Conservation (phyloP, 1,140 invertebrate species). For the Drosophila aff. region DNA sequence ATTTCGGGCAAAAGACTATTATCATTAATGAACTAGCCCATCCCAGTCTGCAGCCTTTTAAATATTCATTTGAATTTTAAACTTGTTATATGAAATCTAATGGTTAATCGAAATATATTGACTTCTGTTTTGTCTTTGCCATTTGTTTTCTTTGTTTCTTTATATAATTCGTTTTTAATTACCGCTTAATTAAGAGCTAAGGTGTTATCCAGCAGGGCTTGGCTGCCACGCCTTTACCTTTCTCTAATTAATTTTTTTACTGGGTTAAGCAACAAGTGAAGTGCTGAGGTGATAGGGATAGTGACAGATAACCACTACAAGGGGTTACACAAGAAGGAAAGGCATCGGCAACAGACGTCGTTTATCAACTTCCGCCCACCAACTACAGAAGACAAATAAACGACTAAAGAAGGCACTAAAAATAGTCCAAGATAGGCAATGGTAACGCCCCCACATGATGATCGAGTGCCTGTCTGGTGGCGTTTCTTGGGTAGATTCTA, state of each 20-base stretch:
- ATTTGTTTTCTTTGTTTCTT: constrained; percentile 8
- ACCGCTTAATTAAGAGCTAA: constrained; percentile 13
- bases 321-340: constrained; percentile 10
- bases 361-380: constrained; percentile 59
- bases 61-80: constrained; percentile 6
- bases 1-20: not conserved
- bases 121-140: constrained; percentile 16
- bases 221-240: constrained; percentile 27
- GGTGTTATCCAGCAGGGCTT: constrained; percentile 8
- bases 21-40: constrained; percentile 2
- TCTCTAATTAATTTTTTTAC: constrained; percentile 8
- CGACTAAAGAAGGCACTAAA: constrained; percentile 7
- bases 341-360: constrained; percentile 1
- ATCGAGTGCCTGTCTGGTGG: constrained; percentile 7
- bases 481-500: constrained; percentile 38
- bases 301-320: constrained; percentile 46
- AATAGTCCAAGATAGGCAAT: constrained; percentile 24
- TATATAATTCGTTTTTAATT: constrained; percentile 14
- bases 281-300: constrained; percentile 40
- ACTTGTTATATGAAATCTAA: constrained; percentile 1
- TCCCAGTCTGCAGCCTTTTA: constrained; percentile 4
- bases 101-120: constrained; percentile 15
- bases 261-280: constrained; percentile 27
- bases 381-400: not conserved
- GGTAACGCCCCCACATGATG: constrained; percentile 18